phyloP scores from a whole-genome alignment of 2,797 vertebrate genomes.

The Crax fasciolata region DNA sequence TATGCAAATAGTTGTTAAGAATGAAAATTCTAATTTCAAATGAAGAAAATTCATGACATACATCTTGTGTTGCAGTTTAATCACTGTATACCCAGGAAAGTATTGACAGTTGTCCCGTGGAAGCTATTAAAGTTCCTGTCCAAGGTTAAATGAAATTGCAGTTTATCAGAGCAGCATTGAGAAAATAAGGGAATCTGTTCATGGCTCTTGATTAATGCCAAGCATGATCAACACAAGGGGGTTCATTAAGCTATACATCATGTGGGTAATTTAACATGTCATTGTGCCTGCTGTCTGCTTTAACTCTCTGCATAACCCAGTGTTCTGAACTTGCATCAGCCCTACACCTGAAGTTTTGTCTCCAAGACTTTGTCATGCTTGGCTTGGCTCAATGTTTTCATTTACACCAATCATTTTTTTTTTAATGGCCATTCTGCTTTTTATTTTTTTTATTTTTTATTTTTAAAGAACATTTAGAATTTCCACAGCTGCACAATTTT shows the following conservation, averaged over 20 bases:
- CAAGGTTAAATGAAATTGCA: constrained; percentile 99
- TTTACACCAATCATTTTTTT: constrained; percentile 7
- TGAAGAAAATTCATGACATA: constrained; percentile 90
- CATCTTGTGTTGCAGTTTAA: constrained; percentile 97
- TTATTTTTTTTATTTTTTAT: background rate
- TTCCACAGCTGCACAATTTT: constrained; percentile 22
- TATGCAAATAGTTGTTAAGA: constrained; percentile 87
- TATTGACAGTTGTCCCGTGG: constrained; percentile 99
- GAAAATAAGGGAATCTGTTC: constrained; percentile 99
- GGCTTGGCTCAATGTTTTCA: constrained; percentile 35
- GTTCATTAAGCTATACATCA: constrained; percentile 99
- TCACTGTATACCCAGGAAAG: constrained; percentile 95
- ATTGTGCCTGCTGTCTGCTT: constrained; percentile 93
- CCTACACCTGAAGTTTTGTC: constrained; percentile 44
- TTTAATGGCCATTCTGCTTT: background rate
- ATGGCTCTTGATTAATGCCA: constrained; percentile 99
- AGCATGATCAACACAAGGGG: constrained; percentile 99
- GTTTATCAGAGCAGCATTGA: constrained; percentile 99
- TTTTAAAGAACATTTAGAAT: background rate
- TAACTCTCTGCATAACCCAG: constrained; percentile 77
- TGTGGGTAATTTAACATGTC: constrained; percentile 99
- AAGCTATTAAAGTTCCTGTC: constrained; percentile 99
- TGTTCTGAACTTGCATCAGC: constrained; percentile 77
- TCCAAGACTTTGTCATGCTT: constrained; percentile 59
- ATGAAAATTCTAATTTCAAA: constrained; percentile 93